These are phyloP conservation scores for Olivierus martensii DNA, from an alignment of 1,140 invertebrate species.

Conservation along the genomic window DNA sequence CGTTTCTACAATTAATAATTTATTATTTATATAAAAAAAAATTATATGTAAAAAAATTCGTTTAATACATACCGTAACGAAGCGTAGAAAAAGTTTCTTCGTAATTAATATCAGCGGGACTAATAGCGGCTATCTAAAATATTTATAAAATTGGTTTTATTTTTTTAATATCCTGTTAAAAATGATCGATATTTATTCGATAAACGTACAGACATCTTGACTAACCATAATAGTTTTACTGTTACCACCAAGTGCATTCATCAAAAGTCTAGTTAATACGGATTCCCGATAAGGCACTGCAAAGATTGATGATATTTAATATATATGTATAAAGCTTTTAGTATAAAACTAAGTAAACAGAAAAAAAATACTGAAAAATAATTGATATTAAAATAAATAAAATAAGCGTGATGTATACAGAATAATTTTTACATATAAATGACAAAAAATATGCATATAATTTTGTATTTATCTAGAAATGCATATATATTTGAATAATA, in stretches of 20 bases:
- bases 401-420: too few relatives aligned
- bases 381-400: too few relatives aligned
- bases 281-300: constrained; percentile 47
- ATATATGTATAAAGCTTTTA: background rate
- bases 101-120: constrained; percentile 48
- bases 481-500: too few relatives aligned
- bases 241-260: constrained; percentile 50
- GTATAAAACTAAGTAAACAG: constrained; percentile 14
- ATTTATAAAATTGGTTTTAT: background rate
- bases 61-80: constrained; percentile 44
- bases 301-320: constrained; percentile 9
- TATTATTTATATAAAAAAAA: background rate
- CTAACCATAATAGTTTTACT: constrained; percentile 49
- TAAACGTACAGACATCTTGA: background rate
- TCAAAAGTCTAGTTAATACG: constrained; percentile 44
- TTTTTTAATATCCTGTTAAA: too few relatives aligned
- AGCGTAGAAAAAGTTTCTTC: constrained; percentile 47
- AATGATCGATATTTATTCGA: background rate
- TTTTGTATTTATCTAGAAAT: too few relatives aligned
- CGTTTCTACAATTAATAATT: background rate
- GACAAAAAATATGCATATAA: too few relatives aligned
- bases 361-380: too few relatives aligned
- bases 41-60: constrained; percentile 7
- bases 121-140: constrained; percentile 44
- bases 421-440: too few relatives aligned